Evolutionary conservation across 2,888 invertebrate species (phyloP), one percentile per base, ranked within the genome.

Genomic region (Villa cingulata): DNA sequence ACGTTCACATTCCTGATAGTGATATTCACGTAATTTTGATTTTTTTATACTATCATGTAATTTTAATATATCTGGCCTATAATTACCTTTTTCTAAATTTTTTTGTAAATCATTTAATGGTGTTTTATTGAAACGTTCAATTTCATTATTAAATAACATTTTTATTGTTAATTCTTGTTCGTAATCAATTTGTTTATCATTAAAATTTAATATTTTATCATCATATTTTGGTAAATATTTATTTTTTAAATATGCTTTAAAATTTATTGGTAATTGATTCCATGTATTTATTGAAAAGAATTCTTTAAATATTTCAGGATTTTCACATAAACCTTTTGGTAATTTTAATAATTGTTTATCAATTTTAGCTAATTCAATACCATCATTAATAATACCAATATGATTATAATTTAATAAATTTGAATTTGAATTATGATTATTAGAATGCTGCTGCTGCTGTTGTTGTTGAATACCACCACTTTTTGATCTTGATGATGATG

Each of bases 201-300:
- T 70, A 6, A 6, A 4, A 23, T 23, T 4, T 6, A 6, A 7
- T 57, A 80, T 76, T 60, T 85, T 80, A 58, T 81, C 80, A 29
- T 81, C 75, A 66, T 88, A 89, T 51, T 74, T 75, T 20, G 89
- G 89, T 50, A 89, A 72, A 57, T 85, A 80, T 57, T 75, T 73
- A 63, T 78, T 73, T 60, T 76, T 79, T 18, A 89, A 69, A 57
- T 83, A 79, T 51, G 82, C 79, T 58, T 81, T 80, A 55, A 89
- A 80, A 57, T 77, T 77, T 50, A 83, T 81, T 38, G 81, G 82
- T 51, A 92, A 71, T 56, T 78, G 75, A 52, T 87, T 80, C 89
- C 90, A 92, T 40, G 87, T 84, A 56, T 80, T 78, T 59, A 80
- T 73, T 17, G 87, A 89, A 61, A 92, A 78, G 57, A 92, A 81